Base-by-base conservation (phyloP, 2,113 vertebrate species). In the Agelaius tricolor region DNA sequence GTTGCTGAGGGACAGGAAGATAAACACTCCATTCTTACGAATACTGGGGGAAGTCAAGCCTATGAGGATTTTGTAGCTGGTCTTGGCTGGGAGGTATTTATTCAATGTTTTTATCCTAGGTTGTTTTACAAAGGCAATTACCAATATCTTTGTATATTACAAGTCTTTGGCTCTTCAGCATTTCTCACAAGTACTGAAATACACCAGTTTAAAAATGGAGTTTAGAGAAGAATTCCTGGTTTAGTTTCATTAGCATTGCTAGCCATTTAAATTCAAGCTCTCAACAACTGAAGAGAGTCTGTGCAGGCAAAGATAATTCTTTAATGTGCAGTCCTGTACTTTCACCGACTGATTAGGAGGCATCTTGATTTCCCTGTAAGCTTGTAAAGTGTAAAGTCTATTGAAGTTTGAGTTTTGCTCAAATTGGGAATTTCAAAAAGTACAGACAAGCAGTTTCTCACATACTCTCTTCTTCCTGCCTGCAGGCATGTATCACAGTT, bases 51-150 rank as follows among this genome's bases (percentile, higher is more conserved):
- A 97, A 99, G 99, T 97, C 99, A 99, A 96, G 99, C 99, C 35
- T 99, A 99, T 92, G 99, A 99, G 86, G 99, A 99, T 98, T 99
- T 99, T 97, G 99, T 99, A 85, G 99, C 99, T 81, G 99, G 99
- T 86, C 98, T 99, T 96, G 99, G 99, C 89, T 99, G 99, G 99
- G 99, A 99, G 99, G 99, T 99, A 98, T 74, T 96, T 66, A 80
- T 96, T 94, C 73, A 94, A 92, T 17, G 31, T 95, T 93, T 63
- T 84, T 75, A 51, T 93, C 21, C 24, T 61, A 30, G 47, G 2
- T 58, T 74, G 78, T 63, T 86, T 86, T 80, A 41, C 26, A 81
- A 59, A 88, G 28, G 65, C 87, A 67, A 23, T 63, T 90, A 88
- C 35, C 31, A 5, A 91, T 94, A 18, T 13, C 3, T 84, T 95